Base-by-base conservation (phyloP, 2,797 vertebrate genomes). In the Thamnophis elegans region DNA sequence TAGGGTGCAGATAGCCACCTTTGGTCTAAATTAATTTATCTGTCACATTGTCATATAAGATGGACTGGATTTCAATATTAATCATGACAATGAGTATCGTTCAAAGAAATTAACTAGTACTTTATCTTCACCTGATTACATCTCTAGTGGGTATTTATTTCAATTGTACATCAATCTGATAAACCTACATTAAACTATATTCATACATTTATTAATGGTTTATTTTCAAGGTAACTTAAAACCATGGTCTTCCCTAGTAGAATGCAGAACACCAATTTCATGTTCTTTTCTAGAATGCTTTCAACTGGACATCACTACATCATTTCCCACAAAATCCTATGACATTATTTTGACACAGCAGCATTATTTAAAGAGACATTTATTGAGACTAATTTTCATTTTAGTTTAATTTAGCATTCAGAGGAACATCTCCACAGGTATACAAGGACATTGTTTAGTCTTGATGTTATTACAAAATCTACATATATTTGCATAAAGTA, bases 401-500 rank as follows among this genome's bases (percentile, higher is more conserved):
- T 95, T 90, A 90, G 88, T 95, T 93, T 90, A 91, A 55, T 5
- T 94, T 95, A 95, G 56, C 94, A 91, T 94, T 94, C 90, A 94
- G 93, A 42, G 88, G 92, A 93, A 90, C 2, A 89, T 95, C 87
- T 95, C 91, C 42, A 88, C 1, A 93, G 94, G 60, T 12, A 89
- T 93, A 0, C 42, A 95, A 58, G 91, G 91, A 90, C 65, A 94
- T 92, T 95, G 92, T 95, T 97, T 95, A 94, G 25, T 90, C 88
- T 95, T 95, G 92, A 85, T 32, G 68, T 94, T 94, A 90, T 93
- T 93, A 89, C 18, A 90, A 92, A 95, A 94, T 94, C 88, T 94
- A 78, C 90, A 96, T 95, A 92, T 88, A 93, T 96, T 95, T 96
- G 90, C 94, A 96, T 95, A 92, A 78, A 94, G 73, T 87, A 90